Evolutionary conservation across 2,113 vertebrate genomes (phyloP), one percentile per base, ranked within the genome.

Genomic region (Indicator indicator): DNA sequence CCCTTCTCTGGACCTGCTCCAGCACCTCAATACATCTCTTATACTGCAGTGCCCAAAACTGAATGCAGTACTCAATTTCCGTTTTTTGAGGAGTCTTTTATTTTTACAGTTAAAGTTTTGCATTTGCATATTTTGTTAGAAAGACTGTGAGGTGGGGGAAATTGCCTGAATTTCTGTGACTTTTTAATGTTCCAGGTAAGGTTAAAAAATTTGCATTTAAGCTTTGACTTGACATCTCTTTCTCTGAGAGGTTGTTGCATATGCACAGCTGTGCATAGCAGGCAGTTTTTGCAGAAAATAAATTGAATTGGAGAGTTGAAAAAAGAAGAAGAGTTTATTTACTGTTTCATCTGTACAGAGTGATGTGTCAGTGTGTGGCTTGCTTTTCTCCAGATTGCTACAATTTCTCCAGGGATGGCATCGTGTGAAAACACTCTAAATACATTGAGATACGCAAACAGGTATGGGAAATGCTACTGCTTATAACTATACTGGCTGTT

Each of bases 381-480:
- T 97, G 38, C 78, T 88, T 88, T 83, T 48, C 27, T 89, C 15
- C 95, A 99, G 99, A 99, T 99, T 7, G 99, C 99, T 46, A 99
- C 99, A 55, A 99, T 99, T 97, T 99, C 99, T 96, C 99, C 99
- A 16, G 99, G 99, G 64, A 99, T 99, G 98, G 99, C 99, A 28
- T 99, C 99, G 23, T 99, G 99, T 98, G 99, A 99, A 98, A 99
- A 99, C 97, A 99, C 99, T 91, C 96, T 99, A 88, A 99, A 99
- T 97, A 99, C 99, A 1, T 78, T 99, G 97, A 98, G 99, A 99
- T 99, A 99, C 2, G 99, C 99, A 96, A 99, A 99, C 97, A 99
- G 99, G 99, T 99, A 98, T 95, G 96, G 93, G 67, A 92, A 70
- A 54, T 17, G 3, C 36, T 97, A 38, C 55, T 83, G 27, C 71